These are phyloP conservation scores for Heterotilapia buettikoferi DNA, from an alignment of 2,113 vertebrate species.

Conservation along the genomic window DNA sequence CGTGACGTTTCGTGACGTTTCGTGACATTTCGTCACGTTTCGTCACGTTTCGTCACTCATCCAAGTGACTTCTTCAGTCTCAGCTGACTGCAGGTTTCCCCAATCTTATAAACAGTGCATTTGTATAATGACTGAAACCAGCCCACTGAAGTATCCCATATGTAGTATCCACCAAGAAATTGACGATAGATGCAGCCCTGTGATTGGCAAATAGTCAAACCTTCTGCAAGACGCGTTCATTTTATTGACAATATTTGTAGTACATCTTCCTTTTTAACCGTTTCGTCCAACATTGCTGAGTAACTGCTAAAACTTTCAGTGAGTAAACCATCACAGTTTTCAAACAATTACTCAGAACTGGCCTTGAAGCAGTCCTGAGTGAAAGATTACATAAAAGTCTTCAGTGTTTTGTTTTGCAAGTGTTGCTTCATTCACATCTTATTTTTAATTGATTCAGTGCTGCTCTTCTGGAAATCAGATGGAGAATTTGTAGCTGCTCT, in stretches of 20 bases:
- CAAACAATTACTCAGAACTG: neutral
- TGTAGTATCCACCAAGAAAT: neutral
- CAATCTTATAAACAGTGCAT: too few relatives aligned
- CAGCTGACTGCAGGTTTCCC: too few relatives aligned
- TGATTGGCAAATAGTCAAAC: neutral
- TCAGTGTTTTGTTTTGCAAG: neutral
- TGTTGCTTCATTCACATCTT: neutral
- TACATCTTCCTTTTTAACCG: neutral
- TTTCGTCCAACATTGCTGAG: fast-evolving
- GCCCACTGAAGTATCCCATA: too few relatives aligned
- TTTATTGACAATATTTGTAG: neutral
- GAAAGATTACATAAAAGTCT: neutral
- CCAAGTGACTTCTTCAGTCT: too few relatives aligned
- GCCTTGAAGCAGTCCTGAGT: neutral
- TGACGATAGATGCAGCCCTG: neutral
- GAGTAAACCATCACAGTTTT: neutral
- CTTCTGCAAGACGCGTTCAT: fast-evolving
- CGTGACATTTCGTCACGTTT: too few relatives aligned
- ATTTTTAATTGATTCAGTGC: neutral
- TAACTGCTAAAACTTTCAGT: neutral
- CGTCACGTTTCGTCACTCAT: too few relatives aligned
- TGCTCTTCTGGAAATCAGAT: neutral
- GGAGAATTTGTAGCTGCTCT: neutral
- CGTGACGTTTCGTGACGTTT: too few relatives aligned
- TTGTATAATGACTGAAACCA: too few relatives aligned